A percentile compares a stretch with the other conserved stretches of the same genome.
Evolutionary conservation across 2,113 vertebrate species (phyloP).

Genomic region (Ranitomeya variabilis): DNA sequence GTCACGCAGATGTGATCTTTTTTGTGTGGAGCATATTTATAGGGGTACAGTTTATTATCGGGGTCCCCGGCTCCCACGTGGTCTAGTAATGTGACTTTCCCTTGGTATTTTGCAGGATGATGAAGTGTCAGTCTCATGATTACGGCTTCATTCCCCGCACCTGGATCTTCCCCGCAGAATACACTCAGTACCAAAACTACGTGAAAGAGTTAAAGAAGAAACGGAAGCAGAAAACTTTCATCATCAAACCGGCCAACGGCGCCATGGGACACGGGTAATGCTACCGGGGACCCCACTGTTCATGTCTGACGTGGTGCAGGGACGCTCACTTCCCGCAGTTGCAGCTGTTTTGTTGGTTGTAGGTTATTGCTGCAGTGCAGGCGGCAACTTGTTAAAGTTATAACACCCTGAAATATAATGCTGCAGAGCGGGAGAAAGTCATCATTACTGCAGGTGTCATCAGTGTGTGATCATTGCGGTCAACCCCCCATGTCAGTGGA

Average conservation of each 20-base stretch:
- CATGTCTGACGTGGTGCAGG: neutral
- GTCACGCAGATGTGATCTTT: too few relatives aligned
- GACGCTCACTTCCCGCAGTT: too few relatives aligned
- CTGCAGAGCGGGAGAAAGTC: too few relatives aligned
- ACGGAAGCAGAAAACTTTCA: constrained; percentile 95
- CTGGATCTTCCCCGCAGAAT: constrained; percentile 96
- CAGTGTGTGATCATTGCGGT: too few relatives aligned
- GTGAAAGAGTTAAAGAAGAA: constrained; percentile 94
- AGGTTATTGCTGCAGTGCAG: too few relatives aligned
- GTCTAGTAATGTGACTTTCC: neutral
- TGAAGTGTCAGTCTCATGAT: constrained; percentile 92
- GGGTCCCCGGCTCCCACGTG: neutral
- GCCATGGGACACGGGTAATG: constrained; percentile 97
- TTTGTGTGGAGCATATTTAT: too few relatives aligned
- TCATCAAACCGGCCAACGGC: constrained; percentile 96
- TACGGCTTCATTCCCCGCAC: constrained; percentile 95
- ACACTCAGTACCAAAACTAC: constrained; percentile 97
- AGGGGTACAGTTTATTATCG: too few relatives aligned
- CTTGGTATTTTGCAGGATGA: constrained; percentile 81
- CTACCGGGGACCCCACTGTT: neutral
- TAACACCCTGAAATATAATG: too few relatives aligned
- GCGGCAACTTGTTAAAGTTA: too few relatives aligned
- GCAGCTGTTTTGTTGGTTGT: too few relatives aligned
- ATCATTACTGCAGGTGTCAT: too few relatives aligned
- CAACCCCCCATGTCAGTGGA: too few relatives aligned